Conservation (phyloP, 2,888 invertebrate genomes). For the Malacosoma neustria region DNA sequence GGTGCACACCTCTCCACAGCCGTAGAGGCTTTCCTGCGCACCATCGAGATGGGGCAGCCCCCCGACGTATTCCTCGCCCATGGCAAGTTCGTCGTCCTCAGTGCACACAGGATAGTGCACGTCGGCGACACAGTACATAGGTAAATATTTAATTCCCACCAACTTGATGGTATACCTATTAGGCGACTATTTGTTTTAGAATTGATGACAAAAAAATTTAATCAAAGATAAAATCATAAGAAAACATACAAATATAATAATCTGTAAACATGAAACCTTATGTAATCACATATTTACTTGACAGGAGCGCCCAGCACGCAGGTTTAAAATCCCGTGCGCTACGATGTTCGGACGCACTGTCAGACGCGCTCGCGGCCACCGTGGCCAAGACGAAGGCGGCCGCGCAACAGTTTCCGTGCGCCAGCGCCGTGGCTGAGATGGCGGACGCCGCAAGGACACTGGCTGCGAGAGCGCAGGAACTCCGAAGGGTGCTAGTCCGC, state of each 20-base stretch:
- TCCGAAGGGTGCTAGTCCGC: constrained; percentile 83
- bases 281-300: no score
- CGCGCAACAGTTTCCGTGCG: constrained; percentile 93
- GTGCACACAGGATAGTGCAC: constrained; percentile 94
- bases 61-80: constrained; percentile 95
- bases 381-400: constrained; percentile 93
- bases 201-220: not conserved
- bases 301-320: constrained; percentile 83
- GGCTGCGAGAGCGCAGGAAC: constrained; percentile 86
- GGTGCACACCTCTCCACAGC: constrained; percentile 89
- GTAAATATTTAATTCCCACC: constrained; percentile 17
- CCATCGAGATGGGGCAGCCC: constrained; percentile 94
- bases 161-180: not conserved
- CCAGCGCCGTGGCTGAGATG: constrained; percentile 93
- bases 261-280: no score
- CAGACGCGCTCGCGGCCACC: constrained; percentile 86
- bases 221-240: no score
- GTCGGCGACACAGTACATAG: constrained; percentile 94
- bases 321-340: constrained; percentile 83
- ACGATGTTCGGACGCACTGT: constrained; percentile 85
- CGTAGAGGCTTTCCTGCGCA: constrained; percentile 93
- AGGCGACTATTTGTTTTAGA: not conserved
- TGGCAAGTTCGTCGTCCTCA: constrained; percentile 94
- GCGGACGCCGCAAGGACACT: constrained; percentile 92
- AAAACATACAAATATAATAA: no score